Evolutionary conservation across 2,113 vertebrate genomes (phyloP), one percentile per base, ranked within the genome.

Genomic region (Megaceryle maxima): DNA sequence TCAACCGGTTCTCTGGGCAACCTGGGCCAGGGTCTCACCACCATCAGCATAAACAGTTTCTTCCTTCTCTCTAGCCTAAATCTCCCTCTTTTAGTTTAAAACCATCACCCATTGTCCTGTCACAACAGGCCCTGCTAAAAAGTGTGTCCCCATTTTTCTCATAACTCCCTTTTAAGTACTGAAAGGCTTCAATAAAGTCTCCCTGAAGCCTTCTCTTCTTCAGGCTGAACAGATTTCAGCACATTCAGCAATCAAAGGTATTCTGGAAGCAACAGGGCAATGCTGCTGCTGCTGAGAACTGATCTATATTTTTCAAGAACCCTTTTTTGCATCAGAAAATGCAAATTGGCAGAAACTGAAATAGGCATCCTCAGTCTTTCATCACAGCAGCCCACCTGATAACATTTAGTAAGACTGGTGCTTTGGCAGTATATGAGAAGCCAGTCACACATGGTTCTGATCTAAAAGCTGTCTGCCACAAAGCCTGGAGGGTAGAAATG

Each of bases 261-360:
- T 55, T 72, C 51, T 39, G 37, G 21, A 10, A 83, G 56, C 56
- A 63, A 31, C 11, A 44, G 41, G 31, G 21, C 51, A 59, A 17
- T 21, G 18, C 19, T 19, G 16, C 18, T 64, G 7, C 26, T n/a
- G 29, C 4, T 41, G 11, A 70, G n/a, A 79, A 22, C 17, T 12
- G 9, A 57, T 50, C 26, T 62, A 8, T 0, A 0, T 46, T 67
- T 43, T 56, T 33, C 16, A 37, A 56, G 13, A 56, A 1, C 5
- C n/a, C 8, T 59, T 59, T 73, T 73, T 46, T 17, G 10, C 8
- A 2, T 75, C 4, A 44, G 26, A 39, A 82, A 46, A 66, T 57
- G 44, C 10, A 55, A 62, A 43, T 22, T 57, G 50, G 29, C 4
- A 3, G 33, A 62, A 78, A 56, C 12, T 43, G 26, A 66, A 74